A percentile compares a stretch with the other conserved stretches of the same genome.
Conservation (phyloP, 2,888 invertebrate species). For the Aleiodes leptofemur region DNA sequence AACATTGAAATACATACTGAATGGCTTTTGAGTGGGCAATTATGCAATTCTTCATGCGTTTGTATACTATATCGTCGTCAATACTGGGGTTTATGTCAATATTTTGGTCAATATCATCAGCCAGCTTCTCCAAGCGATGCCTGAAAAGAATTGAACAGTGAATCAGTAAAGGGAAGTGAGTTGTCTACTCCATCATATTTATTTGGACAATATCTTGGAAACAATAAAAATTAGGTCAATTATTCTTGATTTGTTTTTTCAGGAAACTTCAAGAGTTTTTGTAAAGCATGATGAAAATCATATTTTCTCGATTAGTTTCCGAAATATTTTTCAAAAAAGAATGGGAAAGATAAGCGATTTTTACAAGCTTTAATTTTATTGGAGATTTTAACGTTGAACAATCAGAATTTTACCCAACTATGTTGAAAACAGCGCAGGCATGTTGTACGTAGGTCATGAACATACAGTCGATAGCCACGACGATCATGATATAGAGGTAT, state of each 20-base stretch:
- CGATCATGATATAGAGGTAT: slow-evolving; percentile 53
- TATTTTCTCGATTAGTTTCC: too few relatives aligned
- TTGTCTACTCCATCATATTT: too few relatives aligned
- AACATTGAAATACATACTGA: slow-evolving; percentile 46
- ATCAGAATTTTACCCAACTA: slow-evolving; percentile 53
- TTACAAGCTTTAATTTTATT: background rate
- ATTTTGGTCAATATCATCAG: slow-evolving; percentile 50
- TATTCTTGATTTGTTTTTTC: background rate
- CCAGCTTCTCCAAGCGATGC: slow-evolving; percentile 55
- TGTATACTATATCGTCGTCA: slow-evolving; percentile 52
- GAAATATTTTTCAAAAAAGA: too few relatives aligned
- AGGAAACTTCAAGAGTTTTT: too few relatives aligned
- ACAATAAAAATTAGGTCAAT: slow-evolving; percentile 39
- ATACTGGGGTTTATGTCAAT: slow-evolving; percentile 51
- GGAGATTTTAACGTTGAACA: background rate
- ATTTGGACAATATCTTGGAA: background rate
- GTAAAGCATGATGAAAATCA: too few relatives aligned
- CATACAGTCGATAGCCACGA: slow-evolving; percentile 54
- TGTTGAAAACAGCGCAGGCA: slow-evolving; percentile 55
- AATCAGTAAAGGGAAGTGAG: too few relatives aligned
- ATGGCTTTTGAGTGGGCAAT: slow-evolving; percentile 52
- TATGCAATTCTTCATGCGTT: slow-evolving; percentile 55
- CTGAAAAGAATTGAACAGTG: slow-evolving; percentile 41
- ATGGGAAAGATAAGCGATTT: too few relatives aligned
- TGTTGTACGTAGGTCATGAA: slow-evolving; percentile 55